These are phyloP conservation scores for Melanostigma gelatinosum DNA, from an alignment of 2,113 vertebrate genomes.

Conservation along the genomic window DNA sequence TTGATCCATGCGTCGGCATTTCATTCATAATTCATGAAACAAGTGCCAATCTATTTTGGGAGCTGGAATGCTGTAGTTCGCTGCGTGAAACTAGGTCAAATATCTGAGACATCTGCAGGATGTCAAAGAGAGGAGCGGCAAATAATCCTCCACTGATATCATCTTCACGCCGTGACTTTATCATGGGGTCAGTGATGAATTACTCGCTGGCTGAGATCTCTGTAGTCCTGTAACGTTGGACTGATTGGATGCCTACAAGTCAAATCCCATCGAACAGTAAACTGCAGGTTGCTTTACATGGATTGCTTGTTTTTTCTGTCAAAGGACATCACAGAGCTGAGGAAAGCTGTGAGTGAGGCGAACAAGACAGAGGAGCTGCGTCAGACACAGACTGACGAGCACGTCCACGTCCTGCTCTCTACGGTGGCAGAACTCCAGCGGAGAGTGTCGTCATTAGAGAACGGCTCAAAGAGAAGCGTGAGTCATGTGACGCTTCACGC, in stretches of 20 bases:
- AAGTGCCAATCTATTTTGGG: slow-evolving; percentile 68
- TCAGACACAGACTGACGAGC: slow-evolving; percentile 68
- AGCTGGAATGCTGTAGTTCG: slow-evolving; percentile 50
- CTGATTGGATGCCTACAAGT: no score
- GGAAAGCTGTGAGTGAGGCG: slow-evolving; percentile 65
- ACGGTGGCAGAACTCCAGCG: slow-evolving; percentile 72
- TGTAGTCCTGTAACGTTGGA: not conserved
- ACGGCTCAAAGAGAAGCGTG: slow-evolving; percentile 56
- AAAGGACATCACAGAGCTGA: slow-evolving; percentile 75
- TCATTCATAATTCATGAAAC: slow-evolving; percentile 73
- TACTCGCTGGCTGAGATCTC: not conserved
- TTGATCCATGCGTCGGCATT: slow-evolving; percentile 38
- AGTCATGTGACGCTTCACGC: slow-evolving; percentile 18
- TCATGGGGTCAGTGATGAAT: slow-evolving; percentile 3
- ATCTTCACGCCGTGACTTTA: slow-evolving; percentile 1
- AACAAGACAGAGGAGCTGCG: slow-evolving; percentile 76
- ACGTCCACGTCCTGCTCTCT: slow-evolving; percentile 72
- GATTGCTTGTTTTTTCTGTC: not conserved
- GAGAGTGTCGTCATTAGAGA: slow-evolving; percentile 75
- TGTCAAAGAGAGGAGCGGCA: slow-evolving; percentile 11
- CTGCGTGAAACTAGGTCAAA: slow-evolving; percentile 66
- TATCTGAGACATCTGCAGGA: slow-evolving; percentile 44
- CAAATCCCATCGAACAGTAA: not conserved
- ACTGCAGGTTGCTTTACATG: not conserved
- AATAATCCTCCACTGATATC: slow-evolving; percentile 1